Evolutionary conservation across 2,888 invertebrate species (phyloP).

Genomic region (Drosophila affinis): DNA sequence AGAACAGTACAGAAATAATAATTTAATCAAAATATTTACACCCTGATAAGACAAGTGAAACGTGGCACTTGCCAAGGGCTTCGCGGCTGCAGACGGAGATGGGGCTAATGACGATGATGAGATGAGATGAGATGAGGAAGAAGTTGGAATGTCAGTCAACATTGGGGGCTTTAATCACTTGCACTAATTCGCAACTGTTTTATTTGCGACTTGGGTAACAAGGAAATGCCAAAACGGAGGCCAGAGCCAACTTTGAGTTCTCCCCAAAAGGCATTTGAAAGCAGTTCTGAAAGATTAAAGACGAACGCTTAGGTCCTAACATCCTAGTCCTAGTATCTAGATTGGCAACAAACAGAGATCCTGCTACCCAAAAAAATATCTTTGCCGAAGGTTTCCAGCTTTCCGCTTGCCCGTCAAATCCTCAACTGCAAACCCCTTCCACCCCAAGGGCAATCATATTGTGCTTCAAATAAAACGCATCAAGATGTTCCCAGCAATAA

Average conservation of each 20-base stretch:
- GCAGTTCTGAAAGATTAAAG: not conserved
- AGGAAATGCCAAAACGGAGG: constrained; percentile 1
- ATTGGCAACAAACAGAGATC: too few relatives aligned
- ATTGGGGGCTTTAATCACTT: constrained; percentile 21
- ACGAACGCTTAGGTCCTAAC: too few relatives aligned
- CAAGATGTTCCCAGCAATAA: constrained; percentile 14
- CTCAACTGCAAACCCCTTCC: too few relatives aligned
- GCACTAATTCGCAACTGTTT: constrained; percentile 21
- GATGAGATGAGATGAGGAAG: not conserved
- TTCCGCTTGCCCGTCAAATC: too few relatives aligned
- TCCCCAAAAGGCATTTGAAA: not conserved
- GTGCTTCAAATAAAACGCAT: constrained; percentile 8
- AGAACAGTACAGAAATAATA: constrained; percentile 9
- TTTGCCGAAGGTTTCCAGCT: too few relatives aligned
- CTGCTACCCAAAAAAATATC: too few relatives aligned
- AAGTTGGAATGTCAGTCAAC: constrained; percentile 20
- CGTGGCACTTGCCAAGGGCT: constrained; percentile 8
- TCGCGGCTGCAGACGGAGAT: not conserved
- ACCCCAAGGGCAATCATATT: too few relatives aligned
- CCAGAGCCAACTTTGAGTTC: not conserved
- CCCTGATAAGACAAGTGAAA: constrained; percentile 39
- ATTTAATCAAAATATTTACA: constrained; percentile 39
- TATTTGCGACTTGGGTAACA: constrained; percentile 24
- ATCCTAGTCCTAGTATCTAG: too few relatives aligned
- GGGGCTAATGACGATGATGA: not conserved